phyloP scores from a whole-genome alignment of 2,797 vertebrate species.

The Mycteria americana region DNA sequence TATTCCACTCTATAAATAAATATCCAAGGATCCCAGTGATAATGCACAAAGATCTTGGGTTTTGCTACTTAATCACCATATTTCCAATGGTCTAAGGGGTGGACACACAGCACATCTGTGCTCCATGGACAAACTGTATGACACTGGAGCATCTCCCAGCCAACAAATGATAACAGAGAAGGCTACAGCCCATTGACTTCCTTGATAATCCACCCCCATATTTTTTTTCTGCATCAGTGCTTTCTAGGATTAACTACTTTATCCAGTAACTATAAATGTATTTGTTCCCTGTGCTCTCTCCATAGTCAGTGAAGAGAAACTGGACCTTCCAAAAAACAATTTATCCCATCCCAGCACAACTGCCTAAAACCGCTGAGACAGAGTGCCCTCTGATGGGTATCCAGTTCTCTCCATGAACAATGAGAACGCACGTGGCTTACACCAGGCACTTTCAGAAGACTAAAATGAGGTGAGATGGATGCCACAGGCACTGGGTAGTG shows the following conservation, averaged over 20 bases:
- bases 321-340: neutral
- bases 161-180: neutral
- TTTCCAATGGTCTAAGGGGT: neutral
- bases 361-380: neutral
- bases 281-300: neutral
- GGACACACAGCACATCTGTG: neutral
- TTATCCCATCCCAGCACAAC: neutral
- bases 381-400: slow-evolving; percentile 11
- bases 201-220: neutral
- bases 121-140: neutral
- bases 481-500: neutral
- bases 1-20: neutral
- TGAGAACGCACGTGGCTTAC: neutral
- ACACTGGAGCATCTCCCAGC: neutral
- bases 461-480: neutral
- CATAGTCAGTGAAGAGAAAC: neutral
- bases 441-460: neutral
- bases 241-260: neutral
- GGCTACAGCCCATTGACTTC: neutral
- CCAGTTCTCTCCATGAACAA: neutral
- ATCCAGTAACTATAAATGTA: neutral
- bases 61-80: neutral
- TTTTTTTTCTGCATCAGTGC: neutral
- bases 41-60: neutral
- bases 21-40: neutral